Conservation (phyloP, 2,888 invertebrate species). For the Leucophenga maculata region DNA sequence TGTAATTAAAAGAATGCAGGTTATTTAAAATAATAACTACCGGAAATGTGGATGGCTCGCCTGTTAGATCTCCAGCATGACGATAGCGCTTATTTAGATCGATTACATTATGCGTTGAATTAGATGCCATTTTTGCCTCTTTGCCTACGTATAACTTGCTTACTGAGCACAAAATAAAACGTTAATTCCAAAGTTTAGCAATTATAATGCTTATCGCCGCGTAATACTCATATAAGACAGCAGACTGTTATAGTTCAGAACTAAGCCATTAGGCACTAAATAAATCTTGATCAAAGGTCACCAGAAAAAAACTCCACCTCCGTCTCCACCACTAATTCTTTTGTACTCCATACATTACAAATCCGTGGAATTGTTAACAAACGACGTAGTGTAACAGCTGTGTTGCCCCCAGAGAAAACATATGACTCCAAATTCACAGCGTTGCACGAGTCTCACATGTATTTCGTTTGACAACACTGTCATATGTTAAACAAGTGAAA, state of each 20-base stretch:
- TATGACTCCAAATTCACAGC: too few relatives aligned
- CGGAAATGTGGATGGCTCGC: slow-evolving; percentile 61
- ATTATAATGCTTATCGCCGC: not conserved
- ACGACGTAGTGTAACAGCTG: too few relatives aligned
- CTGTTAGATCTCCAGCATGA: slow-evolving; percentile 68
- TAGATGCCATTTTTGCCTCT: slow-evolving; percentile 3
- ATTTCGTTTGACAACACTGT: too few relatives aligned
- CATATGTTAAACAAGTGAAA: too few relatives aligned
- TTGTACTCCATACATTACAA: too few relatives aligned
- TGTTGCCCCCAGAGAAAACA: too few relatives aligned
- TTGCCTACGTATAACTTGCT: slow-evolving; percentile 3
- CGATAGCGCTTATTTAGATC: slow-evolving; percentile 57
- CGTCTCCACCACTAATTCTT: too few relatives aligned
- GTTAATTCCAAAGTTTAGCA: slow-evolving; percentile 13
- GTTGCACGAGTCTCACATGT: too few relatives aligned
- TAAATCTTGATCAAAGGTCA: too few relatives aligned
- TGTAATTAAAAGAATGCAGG: not conserved
- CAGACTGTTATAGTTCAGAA: not conserved
- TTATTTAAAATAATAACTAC: slow-evolving; percentile 48
- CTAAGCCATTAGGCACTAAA: not conserved
- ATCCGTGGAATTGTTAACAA: too few relatives aligned
- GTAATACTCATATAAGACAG: not conserved
- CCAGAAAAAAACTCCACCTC: too few relatives aligned
- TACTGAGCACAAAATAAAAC: slow-evolving; percentile 29
- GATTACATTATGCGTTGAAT: not conserved